Base-by-base conservation (phyloP, 2,113 vertebrate species). In the Pseudorasbora parva region DNA sequence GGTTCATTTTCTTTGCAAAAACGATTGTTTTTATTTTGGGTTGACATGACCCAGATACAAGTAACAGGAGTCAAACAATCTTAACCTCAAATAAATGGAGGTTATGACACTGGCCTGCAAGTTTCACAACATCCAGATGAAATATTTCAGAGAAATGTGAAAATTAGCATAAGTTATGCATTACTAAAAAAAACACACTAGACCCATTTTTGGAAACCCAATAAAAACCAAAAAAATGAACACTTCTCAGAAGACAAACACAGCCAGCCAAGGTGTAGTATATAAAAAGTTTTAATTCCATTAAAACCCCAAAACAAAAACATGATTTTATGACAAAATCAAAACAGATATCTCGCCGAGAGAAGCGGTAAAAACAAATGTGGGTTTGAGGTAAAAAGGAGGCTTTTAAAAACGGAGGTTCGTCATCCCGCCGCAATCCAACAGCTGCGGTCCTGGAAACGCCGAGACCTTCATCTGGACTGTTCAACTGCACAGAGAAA, bases 261-360 rank as follows among this genome's bases (percentile, higher is more conserved):
- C 4, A 51, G 45, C 25, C 25, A 66, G 21, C 59, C 30, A 78
- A 43, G 4, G 43, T 79, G 43, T 66, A 80, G 80, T 92, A 93
- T 94, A 93, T 94, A 95, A 93, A 95, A 95, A 91, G 90, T 89
- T 93, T 94, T 94, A 93, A 93, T 93, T 89, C 85, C 88, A 92
- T 86, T 88, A 86, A 86, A 88, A 91, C 80, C 80, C 80, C 78
- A 47, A 87, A 86, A 73, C 82, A 89, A 88, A 90, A 89, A 89
- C 78, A 91, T 83, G 90, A 93, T 89, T 47, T 90, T 88, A 88
- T 91, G 88, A 92, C n/a, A 64, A 68, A 88, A 71, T 75, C 30
- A 27, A 79, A 21, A 51, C 47, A 41, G 14, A 75, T 79, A 77
- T 33, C 17, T 54, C 59, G n/a, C 56, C 30, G 4, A n/a, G 66